Base-by-base conservation (phyloP, 2,113 vertebrate genomes). In the Otus sunia region DNA sequence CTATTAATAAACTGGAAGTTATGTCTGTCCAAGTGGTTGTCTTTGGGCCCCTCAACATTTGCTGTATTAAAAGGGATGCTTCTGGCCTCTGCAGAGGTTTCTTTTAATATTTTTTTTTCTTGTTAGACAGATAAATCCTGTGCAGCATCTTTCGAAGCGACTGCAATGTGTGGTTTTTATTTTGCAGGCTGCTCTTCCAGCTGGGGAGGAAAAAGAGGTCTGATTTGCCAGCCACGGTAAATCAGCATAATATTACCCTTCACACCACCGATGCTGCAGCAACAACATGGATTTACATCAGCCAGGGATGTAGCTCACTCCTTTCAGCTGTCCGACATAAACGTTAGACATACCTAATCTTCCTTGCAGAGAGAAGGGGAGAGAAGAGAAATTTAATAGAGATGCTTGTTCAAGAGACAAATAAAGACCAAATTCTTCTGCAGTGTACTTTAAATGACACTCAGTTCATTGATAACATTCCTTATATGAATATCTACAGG, bases 1-100 rank as follows among this genome's bases (percentile, higher is more conserved):
- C 55, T 88, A 45, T 86, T 86, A 66, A 95, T 96, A 95, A 94
- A 76, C 77, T 95, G 74, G 56, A 81, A 92, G 55, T 86, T 79
- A 59, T 49, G 37, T 19, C 66, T 87, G 73, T 82, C 86, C 11
- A 0, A 88, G 45, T 34, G 43, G 50, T 27, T 92, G 53, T 76
- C 81, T 92, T 81, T 43, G 45, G 37, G 69, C 22, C 58, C 49
- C 41, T 85, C 62, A 47, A 0, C 47, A 53, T 73, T 90, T 79
- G 20, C 52, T 73, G 21, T 59, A 50, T 64, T 86, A 66, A 76
- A 87, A 94, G 20, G 29, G 45, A 76, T 22, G 12, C 37, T 69
- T 49, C 19, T 29, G n/a, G 37, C 39, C 56, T 76, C 86, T 87
- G 83, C 58, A 90, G 86, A 89, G 60, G 12, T 4, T 4, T 12